These are phyloP conservation scores for Synaphobranchus kaupii DNA, from an alignment of 2,797 vertebrate species.

Conservation along the genomic window DNA sequence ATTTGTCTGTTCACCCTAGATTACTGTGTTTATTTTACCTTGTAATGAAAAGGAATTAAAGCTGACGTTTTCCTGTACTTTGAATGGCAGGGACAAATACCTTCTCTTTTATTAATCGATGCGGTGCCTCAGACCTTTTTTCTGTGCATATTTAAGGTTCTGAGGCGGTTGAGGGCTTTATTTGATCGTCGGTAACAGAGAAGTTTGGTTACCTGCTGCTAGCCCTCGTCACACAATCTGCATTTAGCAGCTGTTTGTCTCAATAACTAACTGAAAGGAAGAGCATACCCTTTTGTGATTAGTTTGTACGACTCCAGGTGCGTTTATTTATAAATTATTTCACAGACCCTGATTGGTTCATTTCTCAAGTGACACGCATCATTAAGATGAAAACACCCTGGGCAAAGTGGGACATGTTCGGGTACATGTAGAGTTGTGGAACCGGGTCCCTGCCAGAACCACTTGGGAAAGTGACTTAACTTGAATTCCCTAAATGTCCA, in stretches of 20 bases:
- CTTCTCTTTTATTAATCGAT: not conserved
- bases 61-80: not conserved
- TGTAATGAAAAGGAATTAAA: not conserved
- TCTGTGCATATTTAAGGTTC: not conserved
- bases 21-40: slow-evolving; percentile 4
- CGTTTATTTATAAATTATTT: not conserved
- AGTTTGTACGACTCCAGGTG: not conserved
- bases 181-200: not conserved
- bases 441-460: not conserved
- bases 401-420: not conserved
- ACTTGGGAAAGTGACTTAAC: not conserved
- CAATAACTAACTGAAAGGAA: too few relatives aligned
- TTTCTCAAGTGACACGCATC: not conserved
- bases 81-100: not conserved
- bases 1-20: not conserved
- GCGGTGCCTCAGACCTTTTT: not conserved
- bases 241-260: not conserved
- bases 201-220: not conserved
- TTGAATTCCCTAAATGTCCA: not conserved
- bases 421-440: not conserved
- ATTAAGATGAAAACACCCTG: not conserved
- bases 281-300: not conserved
- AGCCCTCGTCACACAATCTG: not conserved
- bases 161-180: not conserved
- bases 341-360: not conserved